Conservation (phyloP, 2,797 vertebrate species). For the Lepilemur ruficaudatus region DNA sequence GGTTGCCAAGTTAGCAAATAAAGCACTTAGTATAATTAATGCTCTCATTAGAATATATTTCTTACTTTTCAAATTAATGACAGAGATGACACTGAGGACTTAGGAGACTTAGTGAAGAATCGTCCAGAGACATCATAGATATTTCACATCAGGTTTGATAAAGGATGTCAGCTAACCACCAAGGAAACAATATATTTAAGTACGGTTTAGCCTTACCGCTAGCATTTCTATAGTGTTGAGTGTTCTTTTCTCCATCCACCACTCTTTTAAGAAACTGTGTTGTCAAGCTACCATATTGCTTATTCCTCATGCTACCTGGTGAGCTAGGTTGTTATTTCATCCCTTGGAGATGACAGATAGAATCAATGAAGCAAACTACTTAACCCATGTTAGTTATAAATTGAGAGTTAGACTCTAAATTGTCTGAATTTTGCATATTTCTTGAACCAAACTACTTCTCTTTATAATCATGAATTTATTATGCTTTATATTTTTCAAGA, state of each 20-base stretch:
- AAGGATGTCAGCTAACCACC: neutral
- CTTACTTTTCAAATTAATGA: slow-evolving; percentile 71
- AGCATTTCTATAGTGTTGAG: neutral
- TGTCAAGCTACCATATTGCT: neutral
- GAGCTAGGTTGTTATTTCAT: neutral
- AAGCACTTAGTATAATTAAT: slow-evolving; percentile 53
- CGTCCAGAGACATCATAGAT: slow-evolving; percentile 51
- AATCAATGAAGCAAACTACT: neutral
- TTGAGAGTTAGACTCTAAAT: neutral
- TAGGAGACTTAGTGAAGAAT: slow-evolving; percentile 60
- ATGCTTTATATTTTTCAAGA: neutral
- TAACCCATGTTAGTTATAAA: neutral
- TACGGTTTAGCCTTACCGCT: neutral
- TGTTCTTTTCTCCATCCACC: neutral
- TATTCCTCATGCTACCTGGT: neutral
- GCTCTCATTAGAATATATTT: slow-evolving; percentile 59
- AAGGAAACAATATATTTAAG: neutral
- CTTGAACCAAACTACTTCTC: neutral
- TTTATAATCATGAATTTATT: neutral
- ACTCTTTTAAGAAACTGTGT: neutral
- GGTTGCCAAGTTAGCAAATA: slow-evolving; percentile 39
- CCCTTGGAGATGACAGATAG: neutral
- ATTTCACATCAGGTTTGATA: slow-evolving; percentile 55
- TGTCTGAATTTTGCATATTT: neutral
- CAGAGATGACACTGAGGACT: slow-evolving; percentile 64